Percentiles rank a stretch among this genome's conserved stretches.
Evolutionary conservation across 2,888 invertebrate species (phyloP).

Genomic region (Synergus japonicus): DNA sequence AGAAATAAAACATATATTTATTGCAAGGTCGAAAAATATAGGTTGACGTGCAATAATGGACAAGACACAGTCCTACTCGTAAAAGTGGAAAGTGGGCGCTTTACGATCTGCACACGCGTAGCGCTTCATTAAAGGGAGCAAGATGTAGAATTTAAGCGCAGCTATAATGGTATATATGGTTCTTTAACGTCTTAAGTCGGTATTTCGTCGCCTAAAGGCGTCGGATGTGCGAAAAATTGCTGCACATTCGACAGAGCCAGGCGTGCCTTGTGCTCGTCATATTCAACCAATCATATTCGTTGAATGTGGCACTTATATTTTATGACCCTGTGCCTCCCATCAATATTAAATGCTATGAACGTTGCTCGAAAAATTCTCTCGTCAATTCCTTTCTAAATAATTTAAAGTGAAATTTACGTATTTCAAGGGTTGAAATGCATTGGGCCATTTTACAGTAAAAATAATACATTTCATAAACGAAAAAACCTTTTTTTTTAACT

Average conservation of each 20-base stretch:
- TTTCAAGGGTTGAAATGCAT: not conserved
- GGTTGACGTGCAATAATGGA: not conserved
- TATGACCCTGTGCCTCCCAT: not conserved
- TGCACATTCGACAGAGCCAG: constrained; percentile 10
- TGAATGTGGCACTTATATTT: not conserved
- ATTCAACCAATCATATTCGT: not conserved
- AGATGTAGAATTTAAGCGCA: constrained; percentile 53
- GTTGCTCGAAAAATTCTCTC: not conserved
- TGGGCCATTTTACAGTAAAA: no score
- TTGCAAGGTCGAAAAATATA: not conserved
- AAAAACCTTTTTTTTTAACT: no score
- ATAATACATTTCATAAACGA: no score
- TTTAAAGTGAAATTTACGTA: not conserved
- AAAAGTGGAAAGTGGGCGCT: not conserved
- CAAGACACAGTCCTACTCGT: not conserved
- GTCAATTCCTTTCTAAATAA: not conserved
- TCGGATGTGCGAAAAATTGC: constrained; percentile 8
- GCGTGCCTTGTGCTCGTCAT: not conserved
- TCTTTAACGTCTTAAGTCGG: constrained; percentile 60
- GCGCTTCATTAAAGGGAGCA: constrained; percentile 63
- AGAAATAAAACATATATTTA: not conserved
- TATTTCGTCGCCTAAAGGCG: not conserved
- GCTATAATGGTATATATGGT: constrained; percentile 56
- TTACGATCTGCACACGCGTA: constrained; percentile 50
- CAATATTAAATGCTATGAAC: not conserved